Base-by-base conservation (phyloP, 2,113 vertebrate genomes). In the Chlamydotis undulata region DNA sequence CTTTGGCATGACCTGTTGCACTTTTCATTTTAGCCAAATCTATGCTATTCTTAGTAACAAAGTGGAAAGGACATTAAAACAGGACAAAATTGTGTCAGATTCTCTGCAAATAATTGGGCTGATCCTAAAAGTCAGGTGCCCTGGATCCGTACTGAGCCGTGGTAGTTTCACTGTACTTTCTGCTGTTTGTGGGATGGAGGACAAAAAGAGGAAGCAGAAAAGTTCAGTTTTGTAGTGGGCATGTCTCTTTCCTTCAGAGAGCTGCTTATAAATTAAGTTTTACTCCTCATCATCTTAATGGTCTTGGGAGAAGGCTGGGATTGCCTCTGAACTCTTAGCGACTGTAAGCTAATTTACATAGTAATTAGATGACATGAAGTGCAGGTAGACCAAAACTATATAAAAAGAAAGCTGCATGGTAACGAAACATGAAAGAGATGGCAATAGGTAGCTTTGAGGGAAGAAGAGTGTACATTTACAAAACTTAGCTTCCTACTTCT, bases 251-350 rank as follows among this genome's bases (percentile, higher is more conserved):
- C 53, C 61, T 83, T 63, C 41, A 67, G 57, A 75, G 52, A 73
- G 17, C 25, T 90, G 35, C 53, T 87, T 76, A 63, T 64, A 79
- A 77, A 76, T 91, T 83, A 78, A 87, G 63, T 93, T 96, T 92
- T 90, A 57, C 24, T 96, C 24, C 6, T 78, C 52, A n/a, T 94
- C 77, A 79, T 86, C 25, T 79, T 86, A 63, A 64, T 83, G 57
- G 24, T 63, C 33, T 28, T 52, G 56, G 64, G 60, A 75, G 86
- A 76, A 63, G 60, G 3, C 50, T 83, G 35, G 55, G 19, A 39
- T 81, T 87, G 23, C 45, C 31, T 89, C n/a, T 87, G 50, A 45
- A 23, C 10, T 87, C 53, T 50, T 60, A 91, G 35, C 33, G 82
- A 79, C 61, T 1, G 3, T 73, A 41, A 85, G 37, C 41, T 82